Percentiles rank a stretch among this genome's conserved stretches.
Conservation (phyloP, 1,140 invertebrate species). For the Heliconius congener region DNA sequence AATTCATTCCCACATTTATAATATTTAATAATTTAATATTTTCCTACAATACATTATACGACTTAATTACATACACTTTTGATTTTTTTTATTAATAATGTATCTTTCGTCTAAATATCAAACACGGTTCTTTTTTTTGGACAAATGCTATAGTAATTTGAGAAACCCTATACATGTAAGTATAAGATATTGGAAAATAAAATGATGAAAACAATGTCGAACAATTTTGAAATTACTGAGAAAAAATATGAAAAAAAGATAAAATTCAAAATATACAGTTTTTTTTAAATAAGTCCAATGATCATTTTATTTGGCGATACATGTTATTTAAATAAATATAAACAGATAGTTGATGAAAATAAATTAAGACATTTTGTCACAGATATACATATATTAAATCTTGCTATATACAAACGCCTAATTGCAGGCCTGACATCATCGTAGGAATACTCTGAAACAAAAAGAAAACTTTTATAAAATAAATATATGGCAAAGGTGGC, state of each 20-base stretch:
- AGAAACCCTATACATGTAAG: too few relatives aligned
- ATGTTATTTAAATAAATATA: neutral
- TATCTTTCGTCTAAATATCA: neutral
- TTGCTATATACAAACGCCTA: slow-evolving; percentile 31
- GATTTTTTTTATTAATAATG: neutral
- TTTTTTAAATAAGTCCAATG: too few relatives aligned
- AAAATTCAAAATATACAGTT: too few relatives aligned
- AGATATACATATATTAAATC: slow-evolving; percentile 10
- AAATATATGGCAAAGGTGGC: too few relatives aligned
- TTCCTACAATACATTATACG: neutral
- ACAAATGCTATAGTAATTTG: neutral
- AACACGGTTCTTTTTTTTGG: neutral
- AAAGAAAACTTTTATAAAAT: slow-evolving; percentile 3
- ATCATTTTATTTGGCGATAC: too few relatives aligned
- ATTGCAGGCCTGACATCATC: slow-evolving; percentile 60
- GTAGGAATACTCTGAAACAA: slow-evolving; percentile 64
- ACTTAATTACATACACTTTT: neutral
- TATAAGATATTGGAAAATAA: too few relatives aligned
- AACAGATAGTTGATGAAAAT: neutral
- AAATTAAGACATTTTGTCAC: neutral
- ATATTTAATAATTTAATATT: neutral
- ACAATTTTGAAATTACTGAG: too few relatives aligned
- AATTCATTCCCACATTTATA: neutral
- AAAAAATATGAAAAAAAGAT: too few relatives aligned
- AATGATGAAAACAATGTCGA: too few relatives aligned